A percentile compares a stretch with the other conserved stretches of the same genome.
Conservation (phyloP, 2,797 vertebrate genomes). For the Poeciliopsis infans region DNA sequence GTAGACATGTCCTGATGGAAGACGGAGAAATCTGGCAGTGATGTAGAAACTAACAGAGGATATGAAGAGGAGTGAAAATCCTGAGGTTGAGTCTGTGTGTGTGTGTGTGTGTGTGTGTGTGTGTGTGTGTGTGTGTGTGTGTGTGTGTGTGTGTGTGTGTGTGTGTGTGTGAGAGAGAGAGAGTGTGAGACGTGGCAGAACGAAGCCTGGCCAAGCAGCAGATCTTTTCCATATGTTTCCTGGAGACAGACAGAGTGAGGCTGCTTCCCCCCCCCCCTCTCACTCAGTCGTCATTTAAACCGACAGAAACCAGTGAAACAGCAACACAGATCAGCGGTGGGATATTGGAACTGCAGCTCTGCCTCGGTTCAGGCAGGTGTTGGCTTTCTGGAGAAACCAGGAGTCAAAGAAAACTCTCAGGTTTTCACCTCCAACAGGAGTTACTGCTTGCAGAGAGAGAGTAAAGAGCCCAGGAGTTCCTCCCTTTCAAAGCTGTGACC, state of each 20-base stretch:
- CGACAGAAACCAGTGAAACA: slow-evolving; percentile 44
- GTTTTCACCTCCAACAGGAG: slow-evolving; percentile 34
- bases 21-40: slow-evolving; percentile 4
- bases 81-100: slow-evolving; percentile 29
- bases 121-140: no score
- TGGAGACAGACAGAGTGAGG: slow-evolving; percentile 64
- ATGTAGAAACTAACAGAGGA: background rate
- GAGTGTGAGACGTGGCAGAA: slow-evolving; percentile 89
- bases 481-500: background rate
- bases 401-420: background rate
- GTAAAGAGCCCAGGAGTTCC: background rate
- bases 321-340: background rate
- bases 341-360: background rate
- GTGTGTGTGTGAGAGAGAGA: slow-evolving; percentile 34
- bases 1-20: slow-evolving; percentile 6
- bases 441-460: background rate
- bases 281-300: slow-evolving; percentile 56
- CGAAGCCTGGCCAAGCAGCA: slow-evolving; percentile 84
- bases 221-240: slow-evolving; percentile 97
- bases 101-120: background rate
- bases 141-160: slow-evolving; percentile 1
- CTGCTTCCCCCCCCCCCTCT: slow-evolving; percentile 69
- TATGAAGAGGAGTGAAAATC: slow-evolving; percentile 25
- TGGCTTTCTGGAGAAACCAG: slow-evolving; percentile 27
- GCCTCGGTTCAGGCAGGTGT: slow-evolving; percentile 38